These are phyloP conservation scores for Physeter macrocephalus DNA, from an alignment of 2,113 vertebrate species.

Conservation along the genomic window DNA sequence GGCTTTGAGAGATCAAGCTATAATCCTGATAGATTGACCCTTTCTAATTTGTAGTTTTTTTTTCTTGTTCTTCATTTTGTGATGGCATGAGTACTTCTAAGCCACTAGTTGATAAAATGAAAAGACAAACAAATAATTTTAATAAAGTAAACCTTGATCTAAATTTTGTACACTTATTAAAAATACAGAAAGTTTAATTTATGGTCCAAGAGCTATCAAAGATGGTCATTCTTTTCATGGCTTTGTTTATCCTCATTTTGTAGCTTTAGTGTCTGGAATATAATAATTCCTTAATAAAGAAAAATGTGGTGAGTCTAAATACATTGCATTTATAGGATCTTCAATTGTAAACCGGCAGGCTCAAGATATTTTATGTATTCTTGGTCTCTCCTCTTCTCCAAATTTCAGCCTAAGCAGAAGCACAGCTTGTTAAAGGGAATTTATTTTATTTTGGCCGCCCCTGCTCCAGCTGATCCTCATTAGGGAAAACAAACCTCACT, in stretches of 20 bases:
- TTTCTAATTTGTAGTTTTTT: not conserved
- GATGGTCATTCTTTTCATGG: not conserved
- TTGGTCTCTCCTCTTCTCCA: not conserved
- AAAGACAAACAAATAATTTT: not conserved
- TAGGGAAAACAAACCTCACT: conserved; percentile 31
- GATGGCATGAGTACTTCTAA: not conserved
- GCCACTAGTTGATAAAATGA: not conserved
- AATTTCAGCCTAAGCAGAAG: not conserved
- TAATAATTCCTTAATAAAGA: not conserved
- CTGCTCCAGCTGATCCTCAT: not conserved
- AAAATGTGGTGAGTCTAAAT: not conserved
- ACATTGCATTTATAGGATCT: not conserved
- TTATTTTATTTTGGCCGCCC: not conserved
- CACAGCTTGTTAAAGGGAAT: not conserved
- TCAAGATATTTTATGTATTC: not conserved
- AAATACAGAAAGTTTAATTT: not conserved
- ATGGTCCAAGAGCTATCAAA: not conserved
- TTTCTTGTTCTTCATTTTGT: not conserved
- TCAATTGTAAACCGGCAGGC: not conserved
- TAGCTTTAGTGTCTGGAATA: not conserved
- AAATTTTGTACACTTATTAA: not conserved
- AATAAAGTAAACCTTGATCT: not conserved
- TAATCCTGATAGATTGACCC: not conserved
- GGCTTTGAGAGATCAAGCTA: not conserved
- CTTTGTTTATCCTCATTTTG: not conserved